Percentiles rank a stretch among this genome's conserved stretches.
Evolutionary conservation across 2,113 vertebrate genomes (phyloP).

Genomic region (Sclerurus mexicanus): DNA sequence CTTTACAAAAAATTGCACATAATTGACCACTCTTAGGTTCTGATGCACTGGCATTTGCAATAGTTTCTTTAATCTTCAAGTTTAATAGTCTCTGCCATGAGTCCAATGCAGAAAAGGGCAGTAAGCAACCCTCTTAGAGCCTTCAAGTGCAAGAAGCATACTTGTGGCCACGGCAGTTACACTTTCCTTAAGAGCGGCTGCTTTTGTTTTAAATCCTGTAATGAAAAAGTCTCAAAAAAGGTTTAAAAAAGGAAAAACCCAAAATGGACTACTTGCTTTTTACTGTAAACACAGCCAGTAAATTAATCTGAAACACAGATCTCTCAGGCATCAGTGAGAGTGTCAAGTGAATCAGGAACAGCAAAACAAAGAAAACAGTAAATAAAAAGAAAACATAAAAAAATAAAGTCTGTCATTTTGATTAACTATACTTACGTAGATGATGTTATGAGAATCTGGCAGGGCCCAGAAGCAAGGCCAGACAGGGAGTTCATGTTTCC

Average conservation of each 20-base stretch:
- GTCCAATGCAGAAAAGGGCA: slow-evolving; percentile 82
- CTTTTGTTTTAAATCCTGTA: slow-evolving; percentile 82
- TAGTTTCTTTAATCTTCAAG: slow-evolving; percentile 83
- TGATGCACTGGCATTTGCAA: slow-evolving; percentile 84
- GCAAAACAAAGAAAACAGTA: slow-evolving; percentile 78
- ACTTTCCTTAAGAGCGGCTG: slow-evolving; percentile 80
- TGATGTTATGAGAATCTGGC: slow-evolving; percentile 86
- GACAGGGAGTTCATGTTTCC: slow-evolving; percentile 85
- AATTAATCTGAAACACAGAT: slow-evolving; percentile 79
- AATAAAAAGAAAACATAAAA: slow-evolving; percentile 78
- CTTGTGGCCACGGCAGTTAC: slow-evolving; percentile 80
- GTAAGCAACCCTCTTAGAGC: slow-evolving; percentile 79
- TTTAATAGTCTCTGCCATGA: slow-evolving; percentile 86
- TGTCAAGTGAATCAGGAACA: slow-evolving; percentile 80
- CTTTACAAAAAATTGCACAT: slow-evolving; percentile 93
- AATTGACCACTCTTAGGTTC: slow-evolving; percentile 84
- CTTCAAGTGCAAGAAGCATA: slow-evolving; percentile 84
- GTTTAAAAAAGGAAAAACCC: slow-evolving; percentile 73
- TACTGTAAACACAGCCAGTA: slow-evolving; percentile 82
- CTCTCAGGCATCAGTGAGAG: slow-evolving; percentile 82
- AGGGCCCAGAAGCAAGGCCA: slow-evolving; percentile 83
- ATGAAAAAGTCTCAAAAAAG: slow-evolving; percentile 81
- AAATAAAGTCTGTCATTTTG: slow-evolving; percentile 85
- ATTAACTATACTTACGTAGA: slow-evolving; percentile 98
- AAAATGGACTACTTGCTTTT: slow-evolving; percentile 75